phyloP scores from a whole-genome alignment of 2,113 vertebrate genomes.

The Podarcis muralis region DNA sequence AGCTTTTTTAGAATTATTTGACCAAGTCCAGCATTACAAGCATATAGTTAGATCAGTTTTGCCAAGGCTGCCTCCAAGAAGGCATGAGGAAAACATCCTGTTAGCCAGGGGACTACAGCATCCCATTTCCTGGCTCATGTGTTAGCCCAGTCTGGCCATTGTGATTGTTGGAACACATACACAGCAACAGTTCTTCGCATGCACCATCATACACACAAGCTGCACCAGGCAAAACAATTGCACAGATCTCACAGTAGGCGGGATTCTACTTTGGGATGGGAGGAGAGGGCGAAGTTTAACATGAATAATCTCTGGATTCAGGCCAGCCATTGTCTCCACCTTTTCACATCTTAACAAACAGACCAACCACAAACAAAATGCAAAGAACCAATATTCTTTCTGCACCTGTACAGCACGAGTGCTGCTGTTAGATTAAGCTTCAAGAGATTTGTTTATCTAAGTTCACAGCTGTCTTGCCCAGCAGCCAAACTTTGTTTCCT shows the following conservation, averaged over 20 bases:
- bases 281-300: not conserved
- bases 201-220: not conserved
- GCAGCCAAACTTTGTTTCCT: conserved; percentile 10
- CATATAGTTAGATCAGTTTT: not conserved
- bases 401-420: not conserved
- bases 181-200: not conserved
- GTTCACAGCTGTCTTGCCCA: not conserved
- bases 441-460: conserved; percentile 16
- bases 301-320: not conserved
- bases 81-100: not conserved
- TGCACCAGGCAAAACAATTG: not conserved
- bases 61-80: not conserved
- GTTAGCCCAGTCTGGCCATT: not conserved
- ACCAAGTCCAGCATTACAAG: not conserved
- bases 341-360: not conserved
- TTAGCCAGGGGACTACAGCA: not conserved
- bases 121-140: not conserved
- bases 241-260: not conserved
- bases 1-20: not conserved
- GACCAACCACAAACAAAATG: not conserved
- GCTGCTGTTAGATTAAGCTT: conserved; percentile 1
- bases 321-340: not conserved
- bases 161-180: not conserved
- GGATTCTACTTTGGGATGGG: not conserved
- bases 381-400: not conserved